phyloP scores from a whole-genome alignment of 2,888 invertebrate species.

The Caradrina clavipalpis region DNA sequence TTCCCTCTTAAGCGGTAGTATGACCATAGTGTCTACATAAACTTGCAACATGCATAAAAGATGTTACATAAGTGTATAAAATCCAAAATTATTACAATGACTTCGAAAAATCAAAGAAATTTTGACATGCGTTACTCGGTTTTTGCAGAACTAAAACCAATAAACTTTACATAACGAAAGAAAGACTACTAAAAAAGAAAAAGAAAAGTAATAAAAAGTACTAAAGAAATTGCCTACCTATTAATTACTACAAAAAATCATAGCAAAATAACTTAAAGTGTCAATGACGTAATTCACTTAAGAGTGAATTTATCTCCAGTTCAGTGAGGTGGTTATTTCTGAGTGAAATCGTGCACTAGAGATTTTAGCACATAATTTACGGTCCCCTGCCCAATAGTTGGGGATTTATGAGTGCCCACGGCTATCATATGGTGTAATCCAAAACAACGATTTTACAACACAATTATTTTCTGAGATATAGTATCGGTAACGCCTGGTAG shows the following conservation, averaged over 20 bases:
- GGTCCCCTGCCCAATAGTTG: slow-evolving; percentile 64
- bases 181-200: too few relatives aligned
- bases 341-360: slow-evolving; percentile 66
- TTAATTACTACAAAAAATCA: slow-evolving; percentile 58
- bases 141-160: neutral
- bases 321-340: slow-evolving; percentile 59
- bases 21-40: too few relatives aligned
- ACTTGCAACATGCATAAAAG: too few relatives aligned
- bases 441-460: slow-evolving; percentile 50
- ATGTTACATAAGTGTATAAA: too few relatives aligned
- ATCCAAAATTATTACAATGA: too few relatives aligned
- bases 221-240: slow-evolving; percentile 18
- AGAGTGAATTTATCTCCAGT: slow-evolving; percentile 58
- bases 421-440: slow-evolving; percentile 66
- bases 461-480: slow-evolving; percentile 60
- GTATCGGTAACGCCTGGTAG: slow-evolving; percentile 35
- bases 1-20: too few relatives aligned
- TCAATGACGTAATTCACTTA: slow-evolving; percentile 67
- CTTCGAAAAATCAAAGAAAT: too few relatives aligned
- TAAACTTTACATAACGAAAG: slow-evolving; percentile 4
- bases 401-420: slow-evolving; percentile 64
- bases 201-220: too few relatives aligned
- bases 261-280: slow-evolving; percentile 56
- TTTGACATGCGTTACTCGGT: too few relatives aligned
- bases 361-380: slow-evolving; percentile 69